Evolutionary conservation across 30 jellyfish, hydroid and myxozoan species (phyloP).

Genomic region (Sanderia malayensis): DNA sequence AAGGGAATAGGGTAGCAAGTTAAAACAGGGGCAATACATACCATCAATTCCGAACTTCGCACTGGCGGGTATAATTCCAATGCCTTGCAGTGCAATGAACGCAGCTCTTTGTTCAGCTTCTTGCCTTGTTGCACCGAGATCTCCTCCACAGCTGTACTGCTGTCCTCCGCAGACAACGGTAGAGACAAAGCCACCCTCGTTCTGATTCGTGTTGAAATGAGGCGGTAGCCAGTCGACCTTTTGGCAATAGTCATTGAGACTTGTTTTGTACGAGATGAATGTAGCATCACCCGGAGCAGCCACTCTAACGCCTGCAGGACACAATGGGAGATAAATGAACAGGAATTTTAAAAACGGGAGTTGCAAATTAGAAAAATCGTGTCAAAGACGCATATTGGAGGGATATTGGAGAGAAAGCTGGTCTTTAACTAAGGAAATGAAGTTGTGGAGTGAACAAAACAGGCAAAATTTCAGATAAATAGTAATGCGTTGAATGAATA

Average conservation of each 20-base stretch:
- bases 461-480: too few relatives aligned
- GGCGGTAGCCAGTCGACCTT: constrained; percentile 95
- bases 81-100: constrained; percentile 73
- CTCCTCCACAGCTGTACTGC: constrained; percentile 83
- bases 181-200: constrained; percentile 59
- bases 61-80: constrained; percentile 66
- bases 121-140: constrained; percentile 67
- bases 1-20: too few relatives aligned
- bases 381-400: too few relatives aligned
- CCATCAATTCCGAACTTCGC: constrained; percentile 75
- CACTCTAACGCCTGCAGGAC: constrained; percentile 73
- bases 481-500: too few relatives aligned
- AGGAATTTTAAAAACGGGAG: too few relatives aligned
- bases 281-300: constrained; percentile 98
- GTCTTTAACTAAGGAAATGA: too few relatives aligned
- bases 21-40: too few relatives aligned
- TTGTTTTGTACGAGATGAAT: constrained; percentile 93
- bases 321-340: too few relatives aligned
- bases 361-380: too few relatives aligned
- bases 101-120: constrained; percentile 98
- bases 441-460: too few relatives aligned
- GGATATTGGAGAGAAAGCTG: too few relatives aligned
- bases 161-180: constrained; percentile 86
- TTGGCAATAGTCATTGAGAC: constrained; percentile 95
- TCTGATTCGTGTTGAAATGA: constrained; percentile 63